These are phyloP conservation scores for Danaus plexippus DNA, from an alignment of 1,140 invertebrate genomes.

Conservation along the genomic window DNA sequence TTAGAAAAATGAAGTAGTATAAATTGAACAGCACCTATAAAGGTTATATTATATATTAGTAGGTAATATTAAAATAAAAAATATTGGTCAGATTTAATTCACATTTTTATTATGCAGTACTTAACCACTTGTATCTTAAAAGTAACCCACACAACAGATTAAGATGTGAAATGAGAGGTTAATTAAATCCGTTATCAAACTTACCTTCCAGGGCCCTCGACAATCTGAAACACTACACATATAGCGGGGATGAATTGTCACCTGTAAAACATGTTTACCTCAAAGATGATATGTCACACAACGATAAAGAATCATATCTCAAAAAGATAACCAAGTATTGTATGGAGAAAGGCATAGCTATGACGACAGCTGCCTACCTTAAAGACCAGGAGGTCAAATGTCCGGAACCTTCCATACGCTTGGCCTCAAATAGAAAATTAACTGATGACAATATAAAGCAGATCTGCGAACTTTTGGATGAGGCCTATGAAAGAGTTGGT, in stretches of 20 bases:
- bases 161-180: too few relatives aligned
- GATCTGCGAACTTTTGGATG: constrained; percentile 55
- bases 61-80: too few relatives aligned
- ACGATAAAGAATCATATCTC: constrained; percentile 73
- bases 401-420: constrained; percentile 76
- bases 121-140: too few relatives aligned
- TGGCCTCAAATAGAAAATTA: constrained; percentile 75
- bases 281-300: constrained; percentile 59
- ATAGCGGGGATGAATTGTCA: constrained; percentile 76
- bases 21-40: too few relatives aligned
- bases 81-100: too few relatives aligned
- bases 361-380: constrained; percentile 77
- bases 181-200: neutral
- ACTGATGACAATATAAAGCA: constrained; percentile 70
- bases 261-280: constrained; percentile 88
- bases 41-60: too few relatives aligned
- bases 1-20: too few relatives aligned
- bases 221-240: constrained; percentile 68
- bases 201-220: constrained; percentile 55
- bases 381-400: constrained; percentile 74
- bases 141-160: too few relatives aligned
- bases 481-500: constrained; percentile 56
- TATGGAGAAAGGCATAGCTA: constrained; percentile 74
- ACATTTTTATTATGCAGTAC: too few relatives aligned
- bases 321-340: constrained; percentile 75